These are phyloP conservation scores for Theristicus caerulescens DNA, from an alignment of 2,113 vertebrate species.

Conservation along the genomic window DNA sequence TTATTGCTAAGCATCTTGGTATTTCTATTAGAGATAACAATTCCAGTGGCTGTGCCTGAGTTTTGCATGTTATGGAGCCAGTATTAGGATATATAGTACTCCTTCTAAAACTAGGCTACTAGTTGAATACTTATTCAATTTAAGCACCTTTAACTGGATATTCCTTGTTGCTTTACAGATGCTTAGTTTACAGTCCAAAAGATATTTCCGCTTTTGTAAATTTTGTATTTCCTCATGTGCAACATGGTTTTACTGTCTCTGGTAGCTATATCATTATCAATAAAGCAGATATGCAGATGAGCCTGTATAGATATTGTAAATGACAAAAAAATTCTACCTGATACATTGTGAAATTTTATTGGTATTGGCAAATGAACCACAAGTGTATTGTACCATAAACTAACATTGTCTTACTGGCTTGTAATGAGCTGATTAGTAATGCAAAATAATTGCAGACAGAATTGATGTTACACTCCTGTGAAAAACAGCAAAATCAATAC, in stretches of 20 bases:
- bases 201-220: background rate
- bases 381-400: background rate
- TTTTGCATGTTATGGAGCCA: background rate
- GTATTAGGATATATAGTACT: background rate
- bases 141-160: background rate
- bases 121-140: background rate
- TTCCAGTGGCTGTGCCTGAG: background rate
- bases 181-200: background rate
- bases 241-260: background rate
- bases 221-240: background rate
- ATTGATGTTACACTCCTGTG: background rate
- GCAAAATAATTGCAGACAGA: conserved; percentile 55
- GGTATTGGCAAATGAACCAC: conserved; percentile 48
- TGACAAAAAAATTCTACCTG: background rate
- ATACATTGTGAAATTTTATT: background rate
- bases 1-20: background rate
- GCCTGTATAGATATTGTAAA: background rate
- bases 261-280: background rate
- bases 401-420: conserved; percentile 46
- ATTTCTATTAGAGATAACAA: background rate
- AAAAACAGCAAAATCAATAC: conserved; percentile 23
- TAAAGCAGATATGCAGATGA: background rate
- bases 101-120: background rate
- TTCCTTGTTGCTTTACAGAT: background rate
- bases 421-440: conserved; percentile 68